Conservation (phyloP, 2,797 vertebrate species). For the Leontopithecus rosalia region DNA sequence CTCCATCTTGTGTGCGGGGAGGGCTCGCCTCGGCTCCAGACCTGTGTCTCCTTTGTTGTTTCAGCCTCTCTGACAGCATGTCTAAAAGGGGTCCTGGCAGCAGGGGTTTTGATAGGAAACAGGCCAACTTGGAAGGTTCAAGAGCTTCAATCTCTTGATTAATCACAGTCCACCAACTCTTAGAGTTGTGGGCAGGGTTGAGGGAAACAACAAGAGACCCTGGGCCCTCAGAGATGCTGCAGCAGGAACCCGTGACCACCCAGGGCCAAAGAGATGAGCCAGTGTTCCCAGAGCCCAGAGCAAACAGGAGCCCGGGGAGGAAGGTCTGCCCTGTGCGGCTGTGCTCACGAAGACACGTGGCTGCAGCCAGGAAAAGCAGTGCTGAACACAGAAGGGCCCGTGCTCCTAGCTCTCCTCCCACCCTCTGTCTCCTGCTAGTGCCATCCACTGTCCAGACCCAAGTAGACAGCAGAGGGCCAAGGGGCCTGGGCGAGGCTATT, state of each 20-base stretch:
- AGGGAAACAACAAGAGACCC: not conserved
- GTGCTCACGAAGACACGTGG: not conserved
- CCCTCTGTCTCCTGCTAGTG: not conserved
- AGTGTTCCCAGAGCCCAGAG: not conserved
- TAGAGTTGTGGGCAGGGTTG: not conserved
- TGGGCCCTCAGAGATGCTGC: not conserved
- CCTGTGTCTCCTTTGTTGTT: not conserved
- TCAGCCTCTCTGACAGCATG: not conserved
- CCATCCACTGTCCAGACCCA: not conserved
- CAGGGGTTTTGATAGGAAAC: not conserved
- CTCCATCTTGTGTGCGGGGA: too few relatives aligned
- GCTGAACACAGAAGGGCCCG: too few relatives aligned
- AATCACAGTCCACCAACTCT: not conserved
- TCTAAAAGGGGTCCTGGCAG: not conserved
- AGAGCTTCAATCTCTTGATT: not conserved
- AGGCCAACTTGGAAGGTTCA: not conserved
- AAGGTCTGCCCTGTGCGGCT: not conserved
- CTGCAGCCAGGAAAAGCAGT: not conserved
- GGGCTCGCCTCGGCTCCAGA: not conserved
- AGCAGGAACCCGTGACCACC: not conserved
- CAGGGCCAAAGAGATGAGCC: not conserved
- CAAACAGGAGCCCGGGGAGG: not conserved
- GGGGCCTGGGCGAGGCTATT: not conserved
- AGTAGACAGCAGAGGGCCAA: not conserved
- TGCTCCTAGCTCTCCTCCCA: not conserved